Conservation (phyloP, 35 echinoderm and acorn worm genomes). For the Hemicentrotus pulcherrimus region DNA sequence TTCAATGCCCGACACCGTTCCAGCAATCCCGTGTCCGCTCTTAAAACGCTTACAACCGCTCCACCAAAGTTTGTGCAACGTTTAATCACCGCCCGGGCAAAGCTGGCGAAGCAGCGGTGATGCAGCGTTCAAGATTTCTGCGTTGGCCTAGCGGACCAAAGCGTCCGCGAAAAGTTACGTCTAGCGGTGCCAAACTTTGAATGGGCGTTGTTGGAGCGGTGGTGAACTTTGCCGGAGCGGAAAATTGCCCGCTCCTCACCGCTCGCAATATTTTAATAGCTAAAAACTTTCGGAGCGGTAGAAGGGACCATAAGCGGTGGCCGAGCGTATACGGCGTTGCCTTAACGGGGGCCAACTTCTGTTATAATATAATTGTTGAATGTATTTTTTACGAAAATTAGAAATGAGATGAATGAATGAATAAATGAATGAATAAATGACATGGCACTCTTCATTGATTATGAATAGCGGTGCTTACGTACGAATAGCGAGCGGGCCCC, state of each 20-base stretch:
- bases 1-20: conserved; percentile 31
- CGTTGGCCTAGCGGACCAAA: conserved; percentile 40
- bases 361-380: too few relatives aligned
- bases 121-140: conserved; percentile 34
- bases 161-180: conserved; percentile 34
- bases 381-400: too few relatives aligned
- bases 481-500: too few relatives aligned
- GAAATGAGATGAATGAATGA: too few relatives aligned
- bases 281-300: conserved; percentile 39
- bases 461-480: too few relatives aligned
- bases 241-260: conserved; percentile 41
- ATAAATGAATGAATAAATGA: too few relatives aligned
- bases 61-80: conserved; percentile 44
- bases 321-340: conserved; percentile 45
- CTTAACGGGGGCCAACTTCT: conserved; percentile 43
- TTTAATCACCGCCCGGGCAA: conserved; percentile 30
- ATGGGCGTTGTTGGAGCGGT: conserved; percentile 26
- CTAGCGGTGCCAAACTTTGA: conserved; percentile 38
- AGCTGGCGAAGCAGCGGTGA: conserved; percentile 38
- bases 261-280: conserved; percentile 20
- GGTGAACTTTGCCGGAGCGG: conserved; percentile 42
- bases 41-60: conserved; percentile 26
- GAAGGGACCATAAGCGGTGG: conserved; percentile 34
- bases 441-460: too few relatives aligned
- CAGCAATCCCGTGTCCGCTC: conserved; percentile 40